Evolutionary conservation across 2,888 invertebrate species (phyloP).

Genomic region (Colostygia pectinataria): DNA sequence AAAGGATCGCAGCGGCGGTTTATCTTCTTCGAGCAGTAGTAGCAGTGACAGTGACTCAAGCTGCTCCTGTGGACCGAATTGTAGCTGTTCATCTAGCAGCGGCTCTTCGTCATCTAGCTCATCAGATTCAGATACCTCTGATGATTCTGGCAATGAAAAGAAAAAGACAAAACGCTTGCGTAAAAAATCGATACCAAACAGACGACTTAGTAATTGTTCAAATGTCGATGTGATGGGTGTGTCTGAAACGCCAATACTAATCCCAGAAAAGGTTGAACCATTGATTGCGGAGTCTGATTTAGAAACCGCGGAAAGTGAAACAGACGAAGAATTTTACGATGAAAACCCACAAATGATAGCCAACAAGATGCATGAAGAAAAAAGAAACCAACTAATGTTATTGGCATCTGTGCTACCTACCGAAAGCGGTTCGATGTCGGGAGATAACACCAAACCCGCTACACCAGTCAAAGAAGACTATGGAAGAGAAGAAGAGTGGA

Average conservation of each 20-base stretch:
- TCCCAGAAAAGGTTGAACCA: conserved; percentile 81
- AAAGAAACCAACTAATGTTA: conserved; percentile 86
- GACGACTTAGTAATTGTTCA: conserved; percentile 75
- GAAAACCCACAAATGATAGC: conserved; percentile 90
- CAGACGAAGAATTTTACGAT: conserved; percentile 95
- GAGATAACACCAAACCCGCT: conserved; percentile 85
- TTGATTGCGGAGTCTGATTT: conserved; percentile 91
- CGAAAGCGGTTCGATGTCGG: conserved; percentile 81
- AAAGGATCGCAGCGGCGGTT: conserved; percentile 71
- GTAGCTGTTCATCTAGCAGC: conserved; percentile 90
- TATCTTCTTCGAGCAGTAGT: conserved; percentile 89
- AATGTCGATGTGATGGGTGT: conserved; percentile 80
- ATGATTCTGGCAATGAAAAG: conserved; percentile 67
- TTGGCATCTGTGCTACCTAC: conserved; percentile 85
- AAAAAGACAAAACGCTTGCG: conserved; percentile 66
- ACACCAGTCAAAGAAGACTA: conserved; percentile 76
- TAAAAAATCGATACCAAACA: conserved; percentile 62
- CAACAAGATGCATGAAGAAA: conserved; percentile 88
- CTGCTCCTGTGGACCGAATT: conserved; percentile 92
- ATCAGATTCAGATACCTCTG: conserved; percentile 75
- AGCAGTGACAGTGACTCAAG: conserved; percentile 89
- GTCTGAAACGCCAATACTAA: conserved; percentile 72
- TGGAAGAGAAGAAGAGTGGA: conserved; percentile 9
- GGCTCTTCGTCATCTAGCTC: conserved; percentile 86
- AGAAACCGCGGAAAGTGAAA: conserved; percentile 92